Percentiles rank a stretch among this genome's conserved stretches.
These are phyloP conservation scores for Lepeophtheirus nordmannii DNA, from an alignment of 2,888 invertebrate genomes.

Conservation along the genomic window DNA sequence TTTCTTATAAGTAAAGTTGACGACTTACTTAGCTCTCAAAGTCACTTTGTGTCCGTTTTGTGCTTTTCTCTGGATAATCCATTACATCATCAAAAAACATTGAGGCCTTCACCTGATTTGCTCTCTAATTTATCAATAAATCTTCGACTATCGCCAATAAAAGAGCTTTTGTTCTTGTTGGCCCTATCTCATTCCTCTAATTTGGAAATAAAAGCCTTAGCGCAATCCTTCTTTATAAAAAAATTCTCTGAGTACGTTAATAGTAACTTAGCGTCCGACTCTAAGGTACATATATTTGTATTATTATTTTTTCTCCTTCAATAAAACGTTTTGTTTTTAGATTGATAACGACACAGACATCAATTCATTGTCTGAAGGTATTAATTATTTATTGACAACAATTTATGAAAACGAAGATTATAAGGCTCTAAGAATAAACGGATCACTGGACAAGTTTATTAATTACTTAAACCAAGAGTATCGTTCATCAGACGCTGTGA, in stretches of 20 bases:
- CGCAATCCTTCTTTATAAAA: background rate
- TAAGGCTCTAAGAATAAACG: background rate
- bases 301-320: background rate
- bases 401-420: background rate
- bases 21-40: background rate
- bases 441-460: background rate
- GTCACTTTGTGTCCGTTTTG: conserved; percentile 1
- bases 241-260: no score
- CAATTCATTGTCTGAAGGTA: background rate
- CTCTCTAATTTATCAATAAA: conserved; percentile 16
- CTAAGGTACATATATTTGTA: background rate
- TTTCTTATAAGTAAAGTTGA: conserved; percentile 5
- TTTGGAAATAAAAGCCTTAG: background rate
- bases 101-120: conserved; percentile 32
- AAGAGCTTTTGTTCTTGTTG: background rate
- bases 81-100: conserved; percentile 52
- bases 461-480: background rate
- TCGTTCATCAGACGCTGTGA: background rate
- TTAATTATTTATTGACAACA: background rate
- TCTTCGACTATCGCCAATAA: background rate
- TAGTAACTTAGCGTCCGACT: background rate
- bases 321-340: background rate
- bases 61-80: conserved; percentile 39
- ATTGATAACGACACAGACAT: background rate
- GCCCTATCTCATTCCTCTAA: background rate